Base-by-base conservation (phyloP, 2,113 vertebrate species). In the Terrapene triunguis region DNA sequence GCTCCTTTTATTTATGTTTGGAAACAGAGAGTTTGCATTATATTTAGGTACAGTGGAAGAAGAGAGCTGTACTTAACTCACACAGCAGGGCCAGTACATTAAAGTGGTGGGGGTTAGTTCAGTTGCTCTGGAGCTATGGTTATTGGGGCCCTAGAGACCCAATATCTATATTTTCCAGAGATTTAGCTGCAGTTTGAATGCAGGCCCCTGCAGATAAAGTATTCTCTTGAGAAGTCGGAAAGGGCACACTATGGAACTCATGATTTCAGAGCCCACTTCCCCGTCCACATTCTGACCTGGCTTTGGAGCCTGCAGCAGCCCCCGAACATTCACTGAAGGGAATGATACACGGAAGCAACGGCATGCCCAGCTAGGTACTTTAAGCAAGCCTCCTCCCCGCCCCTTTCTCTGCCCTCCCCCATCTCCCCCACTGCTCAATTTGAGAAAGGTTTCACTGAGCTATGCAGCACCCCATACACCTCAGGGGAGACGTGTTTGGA, bases 21-120 rank as follows among this genome's bases (percentile, higher is more conserved):
- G 95, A 96, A 96, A 53, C 97, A 96, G 96, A 89, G 93, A 53
- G 89, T 0, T 42, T 94, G 89, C 97, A 95, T 84, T 95, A 97
- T 96, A 96, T 96, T 96, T 95, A 97, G 97, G 95, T 38, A 80
- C 90, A 94, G 96, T 48, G 25, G 74, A 27, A 76, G 96, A 96
- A 93, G 80, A 96, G 91, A 96, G 91, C 94, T 94, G 93, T 80
- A 92, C 86, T 85, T 69, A 8, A 21, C 35, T 72, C 12, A 25
- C 74, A 27, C 22, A 76, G 38, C 42, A 42, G 24, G 3, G 11
- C 11, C 65, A 19, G n/a, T 10, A 38, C 65, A 22, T 72, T 22
- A 10, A 5, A n/a, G 65, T 72, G n/a, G 5, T 59, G 16, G n/a
- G 35, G 3, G 24, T 44, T 10, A 47, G 74, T 42, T 25, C 38